These are phyloP conservation scores for Ophion slaviceki DNA, from an alignment of 2,888 invertebrate species.

Conservation along the genomic window DNA sequence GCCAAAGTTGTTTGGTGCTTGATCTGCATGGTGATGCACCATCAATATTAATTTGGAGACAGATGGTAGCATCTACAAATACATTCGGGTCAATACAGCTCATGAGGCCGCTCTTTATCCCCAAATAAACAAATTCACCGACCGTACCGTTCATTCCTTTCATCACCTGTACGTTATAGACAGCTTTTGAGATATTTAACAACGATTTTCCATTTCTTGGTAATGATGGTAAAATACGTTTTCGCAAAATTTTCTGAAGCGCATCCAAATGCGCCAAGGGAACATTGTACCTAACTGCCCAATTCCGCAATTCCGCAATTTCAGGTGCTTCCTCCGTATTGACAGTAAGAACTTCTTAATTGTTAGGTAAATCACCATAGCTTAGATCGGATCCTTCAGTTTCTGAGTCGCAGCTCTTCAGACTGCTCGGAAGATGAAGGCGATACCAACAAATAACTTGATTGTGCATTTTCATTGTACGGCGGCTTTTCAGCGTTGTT, in stretches of 20 bases:
- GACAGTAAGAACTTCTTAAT: too few species aligned
- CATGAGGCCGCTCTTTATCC: background rate
- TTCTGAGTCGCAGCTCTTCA: too few species aligned
- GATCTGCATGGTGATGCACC: conserved; percentile 38
- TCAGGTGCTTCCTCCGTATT: too few species aligned
- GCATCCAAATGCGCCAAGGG: conserved; percentile 23
- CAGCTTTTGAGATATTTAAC: conserved; percentile 20
- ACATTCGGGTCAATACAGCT: background rate
- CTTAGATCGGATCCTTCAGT: too few species aligned
- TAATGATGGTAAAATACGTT: conserved; percentile 49
- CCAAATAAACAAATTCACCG: conserved; percentile 11
- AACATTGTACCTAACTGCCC: background rate
- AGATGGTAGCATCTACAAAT: background rate
- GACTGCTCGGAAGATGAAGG: too few species aligned
- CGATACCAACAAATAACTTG: too few species aligned
- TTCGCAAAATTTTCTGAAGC: conserved; percentile 58
- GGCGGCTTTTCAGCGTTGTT: too few species aligned
- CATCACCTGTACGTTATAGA: conserved; percentile 1
- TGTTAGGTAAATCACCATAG: too few species aligned
- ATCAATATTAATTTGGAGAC: conserved; percentile 13
- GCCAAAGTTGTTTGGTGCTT: conserved; percentile 51
- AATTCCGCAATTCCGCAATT: too few species aligned
- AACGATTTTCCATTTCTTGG: conserved; percentile 63
- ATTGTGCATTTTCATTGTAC: too few species aligned
- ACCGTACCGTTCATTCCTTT: background rate